Evolutionary conservation across 1,140 invertebrate species (phyloP), one percentile per base, ranked within the genome.

Genomic region (Zophobas atratus): DNA sequence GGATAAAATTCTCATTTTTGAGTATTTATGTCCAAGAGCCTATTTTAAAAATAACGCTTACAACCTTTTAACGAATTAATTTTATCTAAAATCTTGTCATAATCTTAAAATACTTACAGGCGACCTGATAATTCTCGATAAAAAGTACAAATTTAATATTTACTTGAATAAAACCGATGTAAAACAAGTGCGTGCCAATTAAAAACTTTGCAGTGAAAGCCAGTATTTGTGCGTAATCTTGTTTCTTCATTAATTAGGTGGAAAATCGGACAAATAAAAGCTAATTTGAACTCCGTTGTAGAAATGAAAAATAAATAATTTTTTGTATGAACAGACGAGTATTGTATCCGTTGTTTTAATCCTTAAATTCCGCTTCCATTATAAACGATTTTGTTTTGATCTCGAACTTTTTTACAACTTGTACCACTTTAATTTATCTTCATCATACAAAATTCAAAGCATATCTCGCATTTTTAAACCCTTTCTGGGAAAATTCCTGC

Each of bases 241-340:
- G 49, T 51, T 51, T 51, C 20, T 51, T 51, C 49, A 51, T 51
- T 51, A 51, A 51, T 51, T 51, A 51, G n/a, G 4, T 51, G 49
- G 49, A 51, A 51, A 51, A 51, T 51, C 43, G 20, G 20, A 20
- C 20, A 20, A 20, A 20, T 20, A 20, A 20, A 46, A 46, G 43
- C 8, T 46, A 46, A 46, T 46, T 46, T 46, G 3, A 46, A 46
- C 43, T 46, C 43, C 8, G 43, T 4, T 4, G 43, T 46, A 46
- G 8, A 8, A 4, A 3, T 46, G 43, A 8, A 46, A 8, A 4
- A 46, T 46, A 4, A 4, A 46, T 46, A 46, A 46, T 46, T 46
- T 4, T 46, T 46, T 4, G 8, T 46, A 46, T 46, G 8, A 46
- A 46, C 43, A 46, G 43, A 46, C 8, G 43, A 46, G 43, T 4